Evolutionary conservation across 2,888 invertebrate genomes (phyloP), one percentile per base, ranked within the genome.

Genomic region (Rotaria sp.): DNA sequence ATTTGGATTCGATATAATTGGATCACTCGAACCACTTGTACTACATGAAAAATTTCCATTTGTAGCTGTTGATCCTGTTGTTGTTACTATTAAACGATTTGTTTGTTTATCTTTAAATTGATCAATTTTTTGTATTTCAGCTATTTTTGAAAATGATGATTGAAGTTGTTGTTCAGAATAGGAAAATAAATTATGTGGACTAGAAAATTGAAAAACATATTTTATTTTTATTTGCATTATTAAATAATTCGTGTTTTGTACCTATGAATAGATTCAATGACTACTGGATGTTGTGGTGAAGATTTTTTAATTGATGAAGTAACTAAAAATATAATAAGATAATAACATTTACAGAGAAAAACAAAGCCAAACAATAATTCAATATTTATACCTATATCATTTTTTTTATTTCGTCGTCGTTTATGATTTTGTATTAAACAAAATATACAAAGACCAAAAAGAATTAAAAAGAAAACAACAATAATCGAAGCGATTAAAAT

Each of bases 61-160:
- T 15, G 10, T n/a, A 41, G 41, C 41, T 41, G 38, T 30, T 15
- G 35, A 45, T 45, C 7, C 30, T 74, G 74, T 38, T 74, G 75
- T 75, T 75, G 75, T 75, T 35, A 75, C 38, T 11, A 75, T 75
- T 24, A 75, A 41, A 11, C 75, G 75, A 41, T 38, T 80, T 45
- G 45, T 45, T 80, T 80, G 26, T 45, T 26, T 45, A 45, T 26
- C 80, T 80, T 45, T 13, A n/a, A 45, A 45, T 80, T 80, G 41
- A 80, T 80, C 80, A 5, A 80, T n/a, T n/a, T 80, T 80, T 80
- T 45, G 45, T 26, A 75, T 75, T 75, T 75, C 75, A 75, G 45
- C 75, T 75, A 75, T 24, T 75, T 75, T 75, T 24, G 26, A n/a
- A 45, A 13, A 80, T 45, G 80, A 80, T 45, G 80, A 45, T 45